phyloP scores from a whole-genome alignment of 1,140 invertebrate species.

The Aphis gossypii region DNA sequence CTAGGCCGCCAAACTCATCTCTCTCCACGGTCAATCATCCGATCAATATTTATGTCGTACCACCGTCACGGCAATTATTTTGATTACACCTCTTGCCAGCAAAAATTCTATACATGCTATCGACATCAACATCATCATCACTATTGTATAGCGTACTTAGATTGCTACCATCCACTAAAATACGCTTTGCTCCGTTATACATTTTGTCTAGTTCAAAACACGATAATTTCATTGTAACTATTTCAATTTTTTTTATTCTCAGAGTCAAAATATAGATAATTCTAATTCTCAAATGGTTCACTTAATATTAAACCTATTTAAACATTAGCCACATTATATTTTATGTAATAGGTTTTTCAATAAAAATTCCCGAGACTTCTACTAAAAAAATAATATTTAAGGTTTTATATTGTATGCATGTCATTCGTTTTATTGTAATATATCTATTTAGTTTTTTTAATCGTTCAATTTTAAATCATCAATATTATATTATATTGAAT shows the following conservation, averaged over 20 bases:
- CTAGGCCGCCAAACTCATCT: slow-evolving; percentile 43
- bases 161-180: not conserved
- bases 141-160: slow-evolving; percentile 20
- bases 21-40: slow-evolving; percentile 56
- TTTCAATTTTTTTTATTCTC: not conserved
- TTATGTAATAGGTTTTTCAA: not conserved
- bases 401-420: no score
- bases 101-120: slow-evolving; percentile 38
- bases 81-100: slow-evolving; percentile 38
- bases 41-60: slow-evolving; percentile 50
- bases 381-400: not conserved
- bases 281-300: not conserved
- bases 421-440: not conserved
- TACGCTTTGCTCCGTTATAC: not conserved
- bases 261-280: not conserved
- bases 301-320: not conserved
- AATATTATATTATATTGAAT: not conserved
- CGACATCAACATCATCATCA: slow-evolving; percentile 17
- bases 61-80: slow-evolving; percentile 52
- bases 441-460: not conserved
- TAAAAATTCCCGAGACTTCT: not conserved
- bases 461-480: not conserved
- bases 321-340: not conserved
- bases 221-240: slow-evolving; percentile 11
- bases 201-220: not conserved